Evolutionary conservation across 2,888 invertebrate genomes (phyloP).

Genomic region (Microctonus hyperodae): DNA sequence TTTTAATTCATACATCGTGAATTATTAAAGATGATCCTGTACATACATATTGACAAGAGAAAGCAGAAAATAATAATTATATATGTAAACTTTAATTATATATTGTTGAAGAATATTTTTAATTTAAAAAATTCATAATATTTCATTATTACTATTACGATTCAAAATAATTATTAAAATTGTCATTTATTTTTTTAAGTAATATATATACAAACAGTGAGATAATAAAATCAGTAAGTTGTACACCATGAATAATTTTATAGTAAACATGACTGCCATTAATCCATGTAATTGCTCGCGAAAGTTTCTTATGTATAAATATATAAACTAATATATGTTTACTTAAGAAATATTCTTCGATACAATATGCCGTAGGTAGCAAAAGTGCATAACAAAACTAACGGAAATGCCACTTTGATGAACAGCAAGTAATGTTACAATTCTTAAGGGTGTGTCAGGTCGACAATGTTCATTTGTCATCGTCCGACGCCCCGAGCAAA

Average conservation of each 20-base stretch:
- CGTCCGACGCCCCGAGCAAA: constrained; percentile 17
- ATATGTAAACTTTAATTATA: constrained; percentile 12
- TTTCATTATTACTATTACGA: neutral
- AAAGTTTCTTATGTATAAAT: constrained; percentile 17
- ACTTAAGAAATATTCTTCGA: neutral
- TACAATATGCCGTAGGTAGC: constrained; percentile 1
- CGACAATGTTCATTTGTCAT: constrained; percentile 33
- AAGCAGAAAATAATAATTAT: constrained; percentile 16
- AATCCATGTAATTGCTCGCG: constrained; percentile 24
- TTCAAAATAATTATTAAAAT: neutral
- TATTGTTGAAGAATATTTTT: constrained; percentile 14
- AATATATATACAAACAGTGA: neutral
- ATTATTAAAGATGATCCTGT: constrained; percentile 5
- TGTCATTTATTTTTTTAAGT: neutral
- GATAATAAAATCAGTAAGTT: constrained; percentile 20
- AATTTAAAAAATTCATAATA: constrained; percentile 4
- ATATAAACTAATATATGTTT: constrained; percentile 1
- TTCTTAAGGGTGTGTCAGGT: constrained; percentile 31
- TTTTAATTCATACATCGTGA: neutral
- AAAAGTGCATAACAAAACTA: constrained; percentile 28
- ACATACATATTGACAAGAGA: constrained; percentile 20
- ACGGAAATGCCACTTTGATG: constrained; percentile 32
- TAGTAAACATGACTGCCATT: constrained; percentile 20
- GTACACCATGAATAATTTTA: constrained; percentile 19
- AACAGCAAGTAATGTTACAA: constrained; percentile 29